Evolutionary conservation across 2,797 vertebrate species (phyloP).

Genomic region (Salarias fasciatus): DNA sequence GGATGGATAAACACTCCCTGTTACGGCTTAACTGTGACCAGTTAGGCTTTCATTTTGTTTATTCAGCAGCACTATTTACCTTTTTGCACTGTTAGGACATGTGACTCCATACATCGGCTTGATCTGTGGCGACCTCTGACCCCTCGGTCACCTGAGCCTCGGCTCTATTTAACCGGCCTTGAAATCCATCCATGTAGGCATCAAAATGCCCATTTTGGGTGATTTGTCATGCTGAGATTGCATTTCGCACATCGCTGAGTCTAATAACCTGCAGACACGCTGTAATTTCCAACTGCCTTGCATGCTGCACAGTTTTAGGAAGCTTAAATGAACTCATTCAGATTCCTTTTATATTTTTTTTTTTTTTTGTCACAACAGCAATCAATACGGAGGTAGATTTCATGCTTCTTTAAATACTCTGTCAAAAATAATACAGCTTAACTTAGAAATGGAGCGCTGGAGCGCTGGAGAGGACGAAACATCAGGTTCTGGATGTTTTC

Average conservation of each 20-base stretch:
- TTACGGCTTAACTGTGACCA: background rate
- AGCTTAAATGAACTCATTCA: too few species aligned
- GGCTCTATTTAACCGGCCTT: background rate
- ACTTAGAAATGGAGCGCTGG: too few species aligned
- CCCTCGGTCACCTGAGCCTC: background rate
- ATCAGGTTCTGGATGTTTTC: too few species aligned
- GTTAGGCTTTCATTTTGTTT: background rate
- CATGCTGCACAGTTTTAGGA: too few species aligned
- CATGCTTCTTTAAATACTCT: too few species aligned
- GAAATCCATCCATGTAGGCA: background rate
- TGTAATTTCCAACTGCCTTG: background rate
- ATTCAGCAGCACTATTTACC: background rate
- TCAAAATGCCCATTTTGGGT: background rate
- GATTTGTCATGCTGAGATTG: background rate
- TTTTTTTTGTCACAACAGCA: too few species aligned
- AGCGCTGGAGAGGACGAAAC: too few species aligned
- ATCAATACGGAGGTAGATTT: too few species aligned
- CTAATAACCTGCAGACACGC: background rate
- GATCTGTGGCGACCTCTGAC: background rate
- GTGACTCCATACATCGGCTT: background rate
- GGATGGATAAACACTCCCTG: constrained; percentile 5
- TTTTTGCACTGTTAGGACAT: too few species aligned
- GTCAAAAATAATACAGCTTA: too few species aligned
- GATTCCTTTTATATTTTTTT: too few species aligned
- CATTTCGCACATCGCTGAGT: background rate